Base-by-base conservation (phyloP, 2,797 vertebrate species). In the Myotis planiceps region DNA sequence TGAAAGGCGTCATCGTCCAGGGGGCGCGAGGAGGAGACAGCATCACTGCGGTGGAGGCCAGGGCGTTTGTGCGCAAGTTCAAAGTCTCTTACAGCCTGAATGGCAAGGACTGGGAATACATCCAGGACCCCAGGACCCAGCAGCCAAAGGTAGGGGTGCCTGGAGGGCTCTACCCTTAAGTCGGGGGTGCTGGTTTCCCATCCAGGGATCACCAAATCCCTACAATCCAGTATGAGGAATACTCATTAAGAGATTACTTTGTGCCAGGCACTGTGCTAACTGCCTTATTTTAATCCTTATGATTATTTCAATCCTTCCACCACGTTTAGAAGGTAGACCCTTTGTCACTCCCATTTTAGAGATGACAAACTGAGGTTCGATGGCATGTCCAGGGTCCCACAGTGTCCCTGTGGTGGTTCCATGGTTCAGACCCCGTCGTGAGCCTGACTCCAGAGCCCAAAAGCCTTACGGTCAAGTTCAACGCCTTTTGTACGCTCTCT, bases 61-160 rank as follows among this genome's bases (percentile, higher is more conserved):
- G 99, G 81, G 99, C 99, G 0, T 99, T 99, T 0, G 99, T 99
- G 91, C 99, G 99, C 97, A 99, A 99, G 97, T 99, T 99, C 98
- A 99, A 99, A 95, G 98, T 99, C 95, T 99, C 99, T 0, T 99
- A 99, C 98, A 99, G 99, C 98, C 98, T 99, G 97, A 99, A 99
- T 0, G 99, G 99, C 97, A 99, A 99, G 97, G 99, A 99, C 90
- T 99, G 99, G 99, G 99, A 98, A 18, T 99, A 98, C 95, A 98
- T 99, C 97, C 98, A 98, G 25, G 99, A 99, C 98, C 98, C 98
- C 93, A 99, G 99, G 98, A 99, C 99, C 0, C 99, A 99, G 88
- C 99, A 99, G 76, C 98, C 99, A 34, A 99, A 99, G 99, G 99
- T 99, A 99, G 15, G 98, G 12, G 0, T 94, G 42, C 81, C 63